phyloP scores from a whole-genome alignment of 37 sponge, comb jelly and placozoan genomes.

The Petrosia ficiformis region DNA sequence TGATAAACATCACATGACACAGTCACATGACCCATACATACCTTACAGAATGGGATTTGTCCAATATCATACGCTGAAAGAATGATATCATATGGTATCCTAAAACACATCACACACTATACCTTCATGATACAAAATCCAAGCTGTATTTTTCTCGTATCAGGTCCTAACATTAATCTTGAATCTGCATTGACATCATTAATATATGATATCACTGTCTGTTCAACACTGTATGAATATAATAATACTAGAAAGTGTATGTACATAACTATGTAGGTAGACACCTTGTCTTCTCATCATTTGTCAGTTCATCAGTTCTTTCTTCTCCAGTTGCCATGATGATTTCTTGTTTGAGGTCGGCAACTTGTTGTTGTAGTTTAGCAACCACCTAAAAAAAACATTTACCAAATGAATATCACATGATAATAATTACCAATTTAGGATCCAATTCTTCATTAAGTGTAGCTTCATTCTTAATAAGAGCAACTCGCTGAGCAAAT shows the following conservation, averaged over 20 bases:
- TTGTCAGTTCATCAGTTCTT: slow-evolving; percentile 78
- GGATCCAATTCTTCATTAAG: slow-evolving; percentile 98
- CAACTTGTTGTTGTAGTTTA: slow-evolving; percentile 77
- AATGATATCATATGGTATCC: no score
- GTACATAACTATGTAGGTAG: no score
- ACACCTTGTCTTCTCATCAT: slow-evolving; percentile 77
- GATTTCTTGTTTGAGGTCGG: slow-evolving; percentile 86
- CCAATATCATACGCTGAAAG: not conserved
- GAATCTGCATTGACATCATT: slow-evolving; percentile 70
- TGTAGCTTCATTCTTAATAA: slow-evolving; percentile 94
- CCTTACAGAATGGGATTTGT: not conserved
- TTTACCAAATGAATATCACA: not conserved
- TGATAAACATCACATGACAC: no score
- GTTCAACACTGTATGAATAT: slow-evolving; percentile 53
- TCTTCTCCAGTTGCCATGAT: slow-evolving; percentile 85
- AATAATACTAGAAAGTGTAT: no score
- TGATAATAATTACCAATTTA: slow-evolving; percentile 54
- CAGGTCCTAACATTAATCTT: slow-evolving; percentile 67
- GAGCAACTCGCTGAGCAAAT: slow-evolving; percentile 96
- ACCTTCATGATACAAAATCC: slow-evolving; percentile 83
- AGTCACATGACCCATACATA: slow-evolving; percentile 10
- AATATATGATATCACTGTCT: slow-evolving; percentile 71
- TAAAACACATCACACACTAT: slow-evolving; percentile 14
- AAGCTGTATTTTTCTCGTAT: slow-evolving; percentile 92
- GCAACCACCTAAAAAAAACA: slow-evolving; percentile 67